Evolutionary conservation across 2,888 invertebrate species (phyloP), one percentile per base, ranked within the genome.

Genomic region (Tinea semifulvella): DNA sequence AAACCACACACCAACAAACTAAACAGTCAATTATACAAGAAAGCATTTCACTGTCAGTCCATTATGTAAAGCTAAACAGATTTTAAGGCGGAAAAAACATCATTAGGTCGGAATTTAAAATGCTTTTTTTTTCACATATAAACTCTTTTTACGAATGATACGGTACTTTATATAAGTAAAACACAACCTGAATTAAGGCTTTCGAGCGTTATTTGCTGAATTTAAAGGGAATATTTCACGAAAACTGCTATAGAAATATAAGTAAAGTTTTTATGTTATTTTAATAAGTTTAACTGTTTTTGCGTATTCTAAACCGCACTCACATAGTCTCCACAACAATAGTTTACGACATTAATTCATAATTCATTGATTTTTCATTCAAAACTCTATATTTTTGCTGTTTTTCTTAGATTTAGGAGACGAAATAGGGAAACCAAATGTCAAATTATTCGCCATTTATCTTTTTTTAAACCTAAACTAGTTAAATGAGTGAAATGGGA

Each of bases 391-490:
- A 40, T 22, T 11, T 22, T 22, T 18, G 16, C 8, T 11, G 3
- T 40, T 40, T 40, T 40, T 10, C 8, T 14, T 16, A 2, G 17
- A 38, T 14, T 17, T n/a, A n/a, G n/a, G n/a, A n/a, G n/a, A n/a
- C 13, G 18, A 22, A 40, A 39, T 36, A 36, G 2, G 16, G 18
- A 20, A 40, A 14, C 22, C 56, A 71, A 74, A 75, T 61, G 75
- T 72, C 76, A 75, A 60, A 68, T 57, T 49, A 55, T 58, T 62
- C 69, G 76, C 77, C 77, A 76, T 76, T 68, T 58, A 52, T 54
- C 51, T 60, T 60, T 65, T 60, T 65, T 31, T 31, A 14, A n/a
- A n/a, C n/a, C n/a, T n/a, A n/a, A n/a, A n/a, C 6, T 13, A 31
- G 11, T 31, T 18, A 17, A 18, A 18, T 10, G 16, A 58, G 63